Percentiles rank a stretch among this genome's conserved stretches.
Evolutionary conservation across 2,113 vertebrate genomes (phyloP).

Genomic region (Cyprinodon variegatus): DNA sequence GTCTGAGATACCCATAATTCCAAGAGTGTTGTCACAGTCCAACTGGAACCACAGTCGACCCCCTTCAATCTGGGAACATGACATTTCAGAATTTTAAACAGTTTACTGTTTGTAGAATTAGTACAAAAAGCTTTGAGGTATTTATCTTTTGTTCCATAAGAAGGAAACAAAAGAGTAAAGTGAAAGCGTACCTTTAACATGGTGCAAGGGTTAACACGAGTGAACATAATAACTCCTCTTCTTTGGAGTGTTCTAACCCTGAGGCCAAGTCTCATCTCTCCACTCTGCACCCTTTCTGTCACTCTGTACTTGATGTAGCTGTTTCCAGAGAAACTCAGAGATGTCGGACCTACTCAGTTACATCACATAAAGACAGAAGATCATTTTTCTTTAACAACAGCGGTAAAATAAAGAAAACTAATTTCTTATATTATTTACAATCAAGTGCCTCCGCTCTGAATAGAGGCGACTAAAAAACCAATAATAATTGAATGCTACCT

Average conservation of each 20-base stretch:
- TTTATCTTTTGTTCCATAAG: too few species aligned
- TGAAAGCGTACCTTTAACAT: constrained; percentile 88
- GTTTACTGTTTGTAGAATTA: background rate
- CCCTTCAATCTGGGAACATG: constrained; percentile 83
- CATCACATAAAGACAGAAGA: background rate
- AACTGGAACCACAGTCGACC: constrained; percentile 96
- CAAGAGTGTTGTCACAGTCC: constrained; percentile 91
- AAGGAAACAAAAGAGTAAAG: too few species aligned
- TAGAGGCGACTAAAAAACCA: background rate
- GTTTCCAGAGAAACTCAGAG: constrained; percentile 95
- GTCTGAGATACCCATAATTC: constrained; percentile 93
- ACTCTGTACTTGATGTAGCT: constrained; percentile 97
- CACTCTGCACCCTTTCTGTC: constrained; percentile 85
- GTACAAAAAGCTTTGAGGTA: background rate
- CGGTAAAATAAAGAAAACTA: too few species aligned
- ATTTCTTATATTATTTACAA: background rate
- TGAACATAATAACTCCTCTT: constrained; percentile 96
- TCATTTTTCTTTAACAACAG: too few species aligned
- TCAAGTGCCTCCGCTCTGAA: background rate
- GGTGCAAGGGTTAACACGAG: constrained; percentile 91
- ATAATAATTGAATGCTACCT: constrained; percentile 73
- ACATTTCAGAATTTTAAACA: background rate
- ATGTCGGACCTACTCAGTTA: constrained; percentile 85
- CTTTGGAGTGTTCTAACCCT: constrained; percentile 93
- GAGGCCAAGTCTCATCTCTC: constrained; percentile 89